Base-by-base conservation (phyloP, 2,797 vertebrate species). In the Setipinna tenuifilis region DNA sequence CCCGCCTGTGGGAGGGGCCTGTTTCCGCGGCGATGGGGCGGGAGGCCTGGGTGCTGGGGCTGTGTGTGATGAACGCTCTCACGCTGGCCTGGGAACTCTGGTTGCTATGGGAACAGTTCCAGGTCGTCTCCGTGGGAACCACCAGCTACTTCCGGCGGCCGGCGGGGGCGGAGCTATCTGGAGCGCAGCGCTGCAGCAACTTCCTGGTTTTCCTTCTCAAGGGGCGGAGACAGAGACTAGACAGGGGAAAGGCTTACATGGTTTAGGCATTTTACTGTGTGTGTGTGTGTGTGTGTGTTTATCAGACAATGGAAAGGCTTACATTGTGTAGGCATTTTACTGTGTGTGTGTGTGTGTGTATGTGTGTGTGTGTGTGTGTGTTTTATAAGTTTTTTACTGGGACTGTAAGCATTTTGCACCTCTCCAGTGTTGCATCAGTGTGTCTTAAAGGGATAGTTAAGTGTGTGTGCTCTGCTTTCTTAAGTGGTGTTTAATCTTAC, bases 71-170 rank as follows among this genome's bases (percentile, higher is more conserved):
- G 92, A 96, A 96, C 83, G 50, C 84, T 0, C 81, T 96, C 84
- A 95, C 95, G 0, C 83, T 95, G 23, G 35, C 95, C 6, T 97
- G 96, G 96, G 95, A 96, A 89, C 86, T 84, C 82, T 96, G 95
- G 94, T 91, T 97, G 35, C 90, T 97, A 83, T 92, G 57, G 0
- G 95, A 96, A 85, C 96, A 97, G 91, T 94, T 95, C 85, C 91
- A 92, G 0, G 92, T 94, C 17, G 65, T 96, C 23, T 92, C 95
- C 68, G 89, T 88, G 17, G 94, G 94, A 85, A 95, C 91, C 0
- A 96, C 95, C 21, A 96, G 91, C 10, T 95, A 95, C 87, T 96
- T 95, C 86, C 92, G 90, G 85, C 90, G 93, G 17, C 87, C 89
- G 4, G 88, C 90, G 23, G 85, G 62, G 4, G 88, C 84, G 5